phyloP scores from a whole-genome alignment of 2,797 vertebrate species.

The Hydrophis major region DNA sequence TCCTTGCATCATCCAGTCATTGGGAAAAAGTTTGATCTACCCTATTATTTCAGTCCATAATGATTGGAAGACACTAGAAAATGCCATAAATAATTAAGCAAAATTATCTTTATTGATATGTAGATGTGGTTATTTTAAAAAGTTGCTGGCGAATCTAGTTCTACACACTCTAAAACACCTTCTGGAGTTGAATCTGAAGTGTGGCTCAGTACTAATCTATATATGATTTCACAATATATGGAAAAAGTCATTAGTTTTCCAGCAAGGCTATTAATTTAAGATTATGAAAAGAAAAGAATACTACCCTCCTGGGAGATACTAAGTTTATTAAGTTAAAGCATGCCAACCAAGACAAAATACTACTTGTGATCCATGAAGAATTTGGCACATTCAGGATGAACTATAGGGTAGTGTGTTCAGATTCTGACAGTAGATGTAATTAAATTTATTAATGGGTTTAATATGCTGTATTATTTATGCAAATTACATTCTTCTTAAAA shows the following conservation, averaged over 20 bases:
- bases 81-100: neutral
- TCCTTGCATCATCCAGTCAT: neutral
- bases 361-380: neutral
- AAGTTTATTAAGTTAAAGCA: neutral
- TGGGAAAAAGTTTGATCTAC: neutral
- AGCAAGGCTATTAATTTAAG: neutral
- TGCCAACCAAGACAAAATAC: neutral
- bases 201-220: neutral
- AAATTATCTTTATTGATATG: neutral
- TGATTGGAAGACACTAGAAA: neutral
- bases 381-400: neutral
- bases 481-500: neutral
- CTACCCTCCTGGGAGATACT: neutral
- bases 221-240: neutral
- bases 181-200: neutral
- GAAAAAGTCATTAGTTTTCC: neutral
- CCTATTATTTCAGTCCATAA: neutral
- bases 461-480: neutral
- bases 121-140: neutral
- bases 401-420: neutral
- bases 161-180: neutral
- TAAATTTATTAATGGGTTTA: neutral
- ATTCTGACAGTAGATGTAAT: neutral
- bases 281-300: neutral
- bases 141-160: neutral